Evolutionary conservation across 2,797 vertebrate species (phyloP).

Genomic region (Lerista edwardsae): DNA sequence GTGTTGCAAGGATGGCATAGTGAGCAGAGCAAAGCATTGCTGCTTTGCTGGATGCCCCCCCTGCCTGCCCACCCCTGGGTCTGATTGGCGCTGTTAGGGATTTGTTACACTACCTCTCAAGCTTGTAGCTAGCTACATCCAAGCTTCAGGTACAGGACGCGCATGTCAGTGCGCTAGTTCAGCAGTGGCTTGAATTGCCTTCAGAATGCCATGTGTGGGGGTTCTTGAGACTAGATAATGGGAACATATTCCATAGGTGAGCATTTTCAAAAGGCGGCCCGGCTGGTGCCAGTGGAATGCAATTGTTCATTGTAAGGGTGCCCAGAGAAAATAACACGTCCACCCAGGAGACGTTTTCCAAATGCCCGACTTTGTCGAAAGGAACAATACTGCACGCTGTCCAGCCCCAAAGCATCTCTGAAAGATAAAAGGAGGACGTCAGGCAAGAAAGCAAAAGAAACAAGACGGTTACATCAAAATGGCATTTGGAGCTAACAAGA

Average conservation of each 20-base stretch:
- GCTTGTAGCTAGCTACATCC: no score
- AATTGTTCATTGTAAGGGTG: background rate
- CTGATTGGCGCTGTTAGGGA: no score
- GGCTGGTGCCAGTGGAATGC: background rate
- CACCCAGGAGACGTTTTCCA: background rate
- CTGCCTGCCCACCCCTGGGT: no score
- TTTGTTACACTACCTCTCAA: no score
- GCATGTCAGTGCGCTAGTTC: no score
- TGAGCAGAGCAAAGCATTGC: no score
- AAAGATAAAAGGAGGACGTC: conserved; percentile 15
- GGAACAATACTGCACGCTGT: background rate
- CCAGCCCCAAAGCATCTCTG: background rate
- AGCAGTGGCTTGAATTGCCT: background rate
- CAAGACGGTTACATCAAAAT: conserved; percentile 8
- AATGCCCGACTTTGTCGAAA: conserved; percentile 2
- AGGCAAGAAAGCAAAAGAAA: conserved; percentile 16
- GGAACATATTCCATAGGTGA: background rate
- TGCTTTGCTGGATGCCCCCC: no score
- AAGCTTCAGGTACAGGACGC: no score
- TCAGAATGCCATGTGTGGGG: background rate
- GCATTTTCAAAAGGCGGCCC: background rate
- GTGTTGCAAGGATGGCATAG: no score
- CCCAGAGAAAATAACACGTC: background rate
- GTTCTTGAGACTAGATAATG: background rate
- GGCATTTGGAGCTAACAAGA: conserved; percentile 17